Percentiles rank a stretch among this genome's conserved stretches.
phyloP scores from a whole-genome alignment of 2,113 vertebrate genomes.

The Corydoras maculifer region DNA sequence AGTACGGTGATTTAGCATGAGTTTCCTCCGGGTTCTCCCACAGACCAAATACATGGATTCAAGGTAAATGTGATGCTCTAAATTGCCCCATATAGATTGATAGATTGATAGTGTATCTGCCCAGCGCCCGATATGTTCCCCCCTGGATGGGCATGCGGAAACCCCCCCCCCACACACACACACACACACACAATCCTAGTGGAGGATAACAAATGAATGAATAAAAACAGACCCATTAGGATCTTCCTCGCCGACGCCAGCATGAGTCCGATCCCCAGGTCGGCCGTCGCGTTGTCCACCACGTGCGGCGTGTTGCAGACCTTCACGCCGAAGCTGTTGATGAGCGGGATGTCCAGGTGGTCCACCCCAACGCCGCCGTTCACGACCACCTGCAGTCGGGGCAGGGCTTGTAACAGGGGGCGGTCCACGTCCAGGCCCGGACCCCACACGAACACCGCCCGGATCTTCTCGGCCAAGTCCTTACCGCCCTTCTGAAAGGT shows the following conservation, averaged over 20 bases:
- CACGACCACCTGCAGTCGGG: conserved; percentile 64
- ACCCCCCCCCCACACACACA: no score
- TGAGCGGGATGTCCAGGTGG: conserved; percentile 68
- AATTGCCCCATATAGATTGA: no score
- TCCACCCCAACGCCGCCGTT: conserved; percentile 70
- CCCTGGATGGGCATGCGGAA: no score
- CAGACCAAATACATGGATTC: no score
- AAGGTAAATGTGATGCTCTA: no score
- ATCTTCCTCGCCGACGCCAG: conserved; percentile 69
- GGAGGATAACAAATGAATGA: not conserved
- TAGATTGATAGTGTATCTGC: no score
- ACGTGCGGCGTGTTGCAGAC: conserved; percentile 66
- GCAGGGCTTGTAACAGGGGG: conserved; percentile 60
- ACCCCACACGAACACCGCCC: conserved; percentile 59
- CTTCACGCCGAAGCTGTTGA: conserved; percentile 66
- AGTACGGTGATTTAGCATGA: no score
- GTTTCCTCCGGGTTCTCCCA: no score
- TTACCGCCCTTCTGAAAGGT: conserved; percentile 58
- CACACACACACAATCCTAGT: no score
- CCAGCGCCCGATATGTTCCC: no score
- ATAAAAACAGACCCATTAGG: conserved; percentile 60
- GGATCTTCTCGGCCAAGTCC: conserved; percentile 56
- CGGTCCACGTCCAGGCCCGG: conserved; percentile 36
- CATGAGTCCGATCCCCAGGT: conserved; percentile 68
- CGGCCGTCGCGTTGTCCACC: conserved; percentile 67